Evolutionary conservation across 2,113 vertebrate species (phyloP).

Genomic region (Stigmatopora argus): DNA sequence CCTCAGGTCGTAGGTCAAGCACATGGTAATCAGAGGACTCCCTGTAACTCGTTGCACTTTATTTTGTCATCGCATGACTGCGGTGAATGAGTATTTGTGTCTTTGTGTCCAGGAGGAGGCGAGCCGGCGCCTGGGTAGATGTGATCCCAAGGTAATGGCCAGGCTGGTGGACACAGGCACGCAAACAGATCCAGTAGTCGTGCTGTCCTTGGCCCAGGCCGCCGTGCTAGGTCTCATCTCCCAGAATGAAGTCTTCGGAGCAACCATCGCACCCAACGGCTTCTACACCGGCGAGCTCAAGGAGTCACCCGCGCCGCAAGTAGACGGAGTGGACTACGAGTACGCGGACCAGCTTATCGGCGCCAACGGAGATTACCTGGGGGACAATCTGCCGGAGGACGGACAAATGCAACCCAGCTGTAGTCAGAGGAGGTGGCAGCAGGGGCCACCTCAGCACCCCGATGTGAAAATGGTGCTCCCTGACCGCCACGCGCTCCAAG

Average conservation of each 20-base stretch:
- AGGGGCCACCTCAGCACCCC: slow-evolving; percentile 51
- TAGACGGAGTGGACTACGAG: slow-evolving; percentile 70
- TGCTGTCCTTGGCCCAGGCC: slow-evolving; percentile 93
- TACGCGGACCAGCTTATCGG: slow-evolving; percentile 75
- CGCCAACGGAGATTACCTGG: slow-evolving; percentile 74
- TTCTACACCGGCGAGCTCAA: slow-evolving; percentile 82
- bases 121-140: slow-evolving; percentile 71
- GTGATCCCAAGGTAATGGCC: slow-evolving; percentile 80
- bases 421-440: slow-evolving; percentile 66
- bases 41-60: background rate
- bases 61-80: background rate
- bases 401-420: slow-evolving; percentile 70
- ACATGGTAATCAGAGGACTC: no score
- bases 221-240: slow-evolving; percentile 91
- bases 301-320: slow-evolving; percentile 66
- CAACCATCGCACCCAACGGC: slow-evolving; percentile 82
- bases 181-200: slow-evolving; percentile 94
- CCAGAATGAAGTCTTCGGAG: slow-evolving; percentile 90
- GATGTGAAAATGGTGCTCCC: slow-evolving; percentile 70
- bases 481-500: slow-evolving; percentile 59
- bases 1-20: no score
- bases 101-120: slow-evolving; percentile 66
- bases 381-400: slow-evolving; percentile 68
- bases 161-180: slow-evolving; percentile 89
- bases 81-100: slow-evolving; percentile 5